Base-by-base conservation (phyloP, 2,113 vertebrate species). In the Conger conger region DNA sequence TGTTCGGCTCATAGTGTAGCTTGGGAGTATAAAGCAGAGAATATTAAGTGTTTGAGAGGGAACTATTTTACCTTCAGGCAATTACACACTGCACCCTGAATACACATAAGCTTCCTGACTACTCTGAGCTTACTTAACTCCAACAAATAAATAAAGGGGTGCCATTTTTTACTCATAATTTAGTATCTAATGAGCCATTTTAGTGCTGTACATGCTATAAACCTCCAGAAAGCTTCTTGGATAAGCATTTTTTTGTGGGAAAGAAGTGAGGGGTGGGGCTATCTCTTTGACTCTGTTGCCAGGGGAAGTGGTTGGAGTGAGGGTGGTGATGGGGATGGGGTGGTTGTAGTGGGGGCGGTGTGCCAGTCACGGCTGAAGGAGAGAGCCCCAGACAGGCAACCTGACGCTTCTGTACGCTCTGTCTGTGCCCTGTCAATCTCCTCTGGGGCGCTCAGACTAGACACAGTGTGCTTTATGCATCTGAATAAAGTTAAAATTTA, bases 131-230 rank as follows among this genome's bases (percentile, higher is more conserved):
- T 83, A 84, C 77, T 68, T 77, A 84, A 77, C 50, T 79, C 85
- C 84, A 85, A 87, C 83, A 82, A 82, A 83, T 53, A 85, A 36
- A 37, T n/a, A 63, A 82, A 80, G 80, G 83, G 82, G 45, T 81
- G 86, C 83, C 81, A 88, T 86, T 84, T 50, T 82, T 88, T 88
- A 81, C 83, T 36, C 82, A 54, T 86, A 86, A 87, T 90, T 87
- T 88, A 83, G 79, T 81, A 78, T 81, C 88, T 89, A 86, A 90
- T 91, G 88, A 88, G 81, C 73, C 88, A 88, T 87, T 45, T 27
- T 81, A 79, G 73, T 80, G 81, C 76, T 86, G 85, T 80, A 82
- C 80, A 89, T 85, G 82, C 89, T 87, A 85, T 87, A 89, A 88
- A 86, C 87, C 86, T 80, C 77, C 83, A 85, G 82, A 86, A 45